Percentiles rank a stretch among this genome's conserved stretches.
Conservation (phyloP, 2,113 vertebrate genomes). For the Labrus mixtus region DNA sequence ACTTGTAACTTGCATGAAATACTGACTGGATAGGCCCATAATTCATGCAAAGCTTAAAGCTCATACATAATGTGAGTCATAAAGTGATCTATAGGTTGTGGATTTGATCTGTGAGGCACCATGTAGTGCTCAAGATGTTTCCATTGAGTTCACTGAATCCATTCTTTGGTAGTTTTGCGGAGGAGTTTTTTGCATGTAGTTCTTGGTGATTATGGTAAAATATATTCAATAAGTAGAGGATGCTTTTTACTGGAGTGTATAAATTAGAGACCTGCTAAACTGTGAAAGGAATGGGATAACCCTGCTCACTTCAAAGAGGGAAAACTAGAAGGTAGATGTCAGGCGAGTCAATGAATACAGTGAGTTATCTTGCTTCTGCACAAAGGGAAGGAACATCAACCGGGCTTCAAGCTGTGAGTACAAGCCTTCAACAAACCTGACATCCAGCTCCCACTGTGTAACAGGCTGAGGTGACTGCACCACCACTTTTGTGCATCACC, state of each 20-base stretch:
- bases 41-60: slow-evolving; percentile 3
- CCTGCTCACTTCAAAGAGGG: background rate
- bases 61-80: background rate
- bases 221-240: slow-evolving; percentile 5
- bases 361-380: slow-evolving; percentile 34
- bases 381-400: slow-evolving; percentile 50
- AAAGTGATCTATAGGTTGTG: background rate
- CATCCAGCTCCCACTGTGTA: slow-evolving; percentile 54
- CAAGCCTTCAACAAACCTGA: slow-evolving; percentile 62
- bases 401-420: slow-evolving; percentile 54
- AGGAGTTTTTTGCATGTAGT: background rate
- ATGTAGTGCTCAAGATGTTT: background rate
- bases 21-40: background rate
- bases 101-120: slow-evolving; percentile 1
- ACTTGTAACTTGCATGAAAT: background rate
- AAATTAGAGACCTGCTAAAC: slow-evolving; percentile 8
- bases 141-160: background rate
- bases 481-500: slow-evolving; percentile 53
- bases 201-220: slow-evolving; percentile 8
- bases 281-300: slow-evolving; percentile 16
- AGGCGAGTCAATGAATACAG: slow-evolving; percentile 30
- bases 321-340: slow-evolving; percentile 20
- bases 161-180: background rate
- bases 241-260: slow-evolving; percentile 2
- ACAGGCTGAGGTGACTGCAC: slow-evolving; percentile 50